Base-by-base conservation (phyloP, 2,113 vertebrate genomes). In the Thryonomys swinderianus region DNA sequence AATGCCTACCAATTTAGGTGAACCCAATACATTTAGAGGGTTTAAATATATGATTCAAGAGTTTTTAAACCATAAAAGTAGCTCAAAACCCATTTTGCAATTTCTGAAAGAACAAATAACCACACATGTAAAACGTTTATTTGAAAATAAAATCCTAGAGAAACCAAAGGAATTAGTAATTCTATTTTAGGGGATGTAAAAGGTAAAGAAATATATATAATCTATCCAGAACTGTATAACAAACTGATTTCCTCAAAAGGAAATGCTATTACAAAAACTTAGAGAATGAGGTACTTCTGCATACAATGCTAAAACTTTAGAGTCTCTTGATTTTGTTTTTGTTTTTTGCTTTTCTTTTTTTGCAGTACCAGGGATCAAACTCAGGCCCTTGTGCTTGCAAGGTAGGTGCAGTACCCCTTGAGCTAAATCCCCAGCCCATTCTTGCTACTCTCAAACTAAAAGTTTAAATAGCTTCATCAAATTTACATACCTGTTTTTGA, bases 401-500 rank as follows among this genome's bases (percentile, higher is more conserved):
- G n/a, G n/a, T n/a, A n/a, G n/a, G n/a, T n/a, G n/a, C n/a, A n/a
- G n/a, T n/a, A n/a, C n/a, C n/a, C n/a, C n/a, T n/a, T n/a, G n/a
- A n/a, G n/a, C n/a, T n/a, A n/a, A n/a, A n/a, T n/a, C n/a, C n/a
- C n/a, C n/a, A n/a, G n/a, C n/a, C n/a, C n/a, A n/a, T n/a, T 51
- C 67, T 82, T 51, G 55, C 1, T n/a, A 76, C 30, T 37, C 71
- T 20, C 14, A 16, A 45, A 53, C 9, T n/a, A 79, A 37, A 71
- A 14, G 17, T 37, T 55, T 45, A 69, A 42, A 85, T 34, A 25
- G 14, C 8, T 48, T 64, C 64, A 7, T 55, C 20, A 86, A 12
- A 2, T 1, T 30, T 16, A 79, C 95, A 3, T 92, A 99, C 99
- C 99, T 37, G 89, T 97, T 96, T 99, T 99, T 11, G 98, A 99